Percentiles rank a stretch among this genome's conserved stretches.
Evolutionary conservation across 2,888 invertebrate species (phyloP).

Genomic region (Hecatera dysodea): DNA sequence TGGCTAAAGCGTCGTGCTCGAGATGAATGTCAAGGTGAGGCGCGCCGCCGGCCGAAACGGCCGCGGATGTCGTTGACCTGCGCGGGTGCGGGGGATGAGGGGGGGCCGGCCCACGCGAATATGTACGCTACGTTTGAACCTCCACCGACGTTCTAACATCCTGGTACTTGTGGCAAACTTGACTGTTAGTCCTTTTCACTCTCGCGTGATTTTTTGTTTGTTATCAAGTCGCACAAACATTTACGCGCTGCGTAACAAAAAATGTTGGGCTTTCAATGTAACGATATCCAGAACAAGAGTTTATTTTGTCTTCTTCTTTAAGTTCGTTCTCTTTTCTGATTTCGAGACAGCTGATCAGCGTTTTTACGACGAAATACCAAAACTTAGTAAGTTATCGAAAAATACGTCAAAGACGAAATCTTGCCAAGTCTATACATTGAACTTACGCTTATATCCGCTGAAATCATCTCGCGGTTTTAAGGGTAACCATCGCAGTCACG

Average conservation of each 20-base stretch:
- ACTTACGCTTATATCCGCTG: constrained; percentile 72
- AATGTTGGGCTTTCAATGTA: constrained; percentile 14
- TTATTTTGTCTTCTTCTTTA: constrained; percentile 2
- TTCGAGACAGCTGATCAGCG: neutral
- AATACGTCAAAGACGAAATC: constrained; percentile 68
- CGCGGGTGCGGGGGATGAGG: constrained; percentile 73
- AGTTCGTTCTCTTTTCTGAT: neutral
- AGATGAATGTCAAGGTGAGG: constrained; percentile 91
- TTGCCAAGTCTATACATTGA: constrained; percentile 71
- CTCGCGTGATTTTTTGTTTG: constrained; percentile 59
- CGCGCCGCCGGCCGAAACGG: constrained; percentile 89
- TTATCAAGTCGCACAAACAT: constrained; percentile 36
- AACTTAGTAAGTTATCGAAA: constrained; percentile 37
- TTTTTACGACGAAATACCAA: constrained; percentile 21
- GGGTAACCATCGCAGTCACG: constrained; percentile 65
- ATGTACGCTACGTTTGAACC: constrained; percentile 86
- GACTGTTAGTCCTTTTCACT: constrained; percentile 74
- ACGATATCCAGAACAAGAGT: constrained; percentile 12
- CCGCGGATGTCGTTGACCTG: constrained; percentile 88
- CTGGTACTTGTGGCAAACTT: constrained; percentile 82
- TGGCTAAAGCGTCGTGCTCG: constrained; percentile 86
- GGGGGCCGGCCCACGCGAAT: constrained; percentile 89
- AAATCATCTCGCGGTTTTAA: constrained; percentile 63
- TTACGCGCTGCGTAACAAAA: constrained; percentile 33
- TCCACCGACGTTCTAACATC: constrained; percentile 82